Evolutionary conservation across 2,113 vertebrate species (phyloP).

Genomic region (human): DNA sequence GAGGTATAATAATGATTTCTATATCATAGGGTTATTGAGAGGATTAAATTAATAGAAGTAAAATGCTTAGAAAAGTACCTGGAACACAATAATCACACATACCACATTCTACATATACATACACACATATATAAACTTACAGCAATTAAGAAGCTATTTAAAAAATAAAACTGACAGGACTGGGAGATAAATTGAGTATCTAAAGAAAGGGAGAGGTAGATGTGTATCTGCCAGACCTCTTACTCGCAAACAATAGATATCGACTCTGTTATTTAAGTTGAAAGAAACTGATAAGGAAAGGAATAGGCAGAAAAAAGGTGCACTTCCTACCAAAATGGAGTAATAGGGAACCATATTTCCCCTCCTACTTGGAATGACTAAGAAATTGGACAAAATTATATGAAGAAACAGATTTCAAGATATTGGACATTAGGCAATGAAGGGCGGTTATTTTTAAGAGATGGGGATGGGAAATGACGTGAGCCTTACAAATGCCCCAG

Average conservation of each 20-base stretch:
- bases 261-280: not conserved
- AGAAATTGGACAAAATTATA: not conserved
- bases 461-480: not conserved
- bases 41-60: not conserved
- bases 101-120: not conserved
- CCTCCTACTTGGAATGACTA: not conserved
- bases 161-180: not conserved
- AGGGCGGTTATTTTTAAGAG: not conserved
- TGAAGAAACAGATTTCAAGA: not conserved
- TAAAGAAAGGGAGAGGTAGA: not conserved
- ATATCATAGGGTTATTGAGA: not conserved
- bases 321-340: not conserved
- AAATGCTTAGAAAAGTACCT: not conserved
- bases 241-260: not conserved
- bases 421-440: not conserved
- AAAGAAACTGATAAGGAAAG: not conserved
- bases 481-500: not conserved
- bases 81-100: not conserved
- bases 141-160: not conserved
- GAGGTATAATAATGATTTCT: not conserved
- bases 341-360: not conserved
- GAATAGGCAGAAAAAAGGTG: not conserved
- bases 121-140: not conserved
- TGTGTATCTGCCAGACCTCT: not conserved
- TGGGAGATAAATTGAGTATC: not conserved